A percentile compares a stretch with the other conserved stretches of the same genome.
These are phyloP conservation scores for Hypocryptadius cinnamomeus DNA, from an alignment of 2,113 vertebrate species.

Conservation along the genomic window DNA sequence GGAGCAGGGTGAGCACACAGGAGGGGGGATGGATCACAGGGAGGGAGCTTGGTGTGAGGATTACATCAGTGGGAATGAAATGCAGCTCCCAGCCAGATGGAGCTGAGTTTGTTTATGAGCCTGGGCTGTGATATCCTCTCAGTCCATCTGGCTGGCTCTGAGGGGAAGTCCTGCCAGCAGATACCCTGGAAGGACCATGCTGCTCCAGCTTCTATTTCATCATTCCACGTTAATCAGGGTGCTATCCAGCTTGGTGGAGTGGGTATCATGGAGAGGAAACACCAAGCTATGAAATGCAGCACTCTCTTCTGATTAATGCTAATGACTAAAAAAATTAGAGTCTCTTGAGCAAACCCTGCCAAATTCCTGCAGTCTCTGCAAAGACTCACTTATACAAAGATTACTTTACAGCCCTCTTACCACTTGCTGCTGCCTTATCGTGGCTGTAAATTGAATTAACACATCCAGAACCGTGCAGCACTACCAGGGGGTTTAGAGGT, in stretches of 20 bases:
- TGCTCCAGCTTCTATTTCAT: neutral
- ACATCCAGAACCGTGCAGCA: neutral
- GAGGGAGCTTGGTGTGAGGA: neutral
- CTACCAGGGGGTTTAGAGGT: neutral
- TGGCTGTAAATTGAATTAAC: neutral
- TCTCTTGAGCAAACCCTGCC: neutral
- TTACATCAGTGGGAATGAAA: neutral
- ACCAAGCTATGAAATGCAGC: neutral
- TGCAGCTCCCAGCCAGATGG: constrained; percentile 33
- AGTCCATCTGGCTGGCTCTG: neutral
- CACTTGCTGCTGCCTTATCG: neutral
- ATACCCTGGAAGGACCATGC: neutral
- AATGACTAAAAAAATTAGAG: neutral
- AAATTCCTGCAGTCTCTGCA: neutral
- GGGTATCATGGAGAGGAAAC: neutral
- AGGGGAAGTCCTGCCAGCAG: neutral
- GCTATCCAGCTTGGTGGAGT: neutral
- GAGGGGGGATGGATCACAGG: neutral
- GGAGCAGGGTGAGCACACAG: neutral
- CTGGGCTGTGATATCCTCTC: neutral
- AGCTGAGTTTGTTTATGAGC: neutral
- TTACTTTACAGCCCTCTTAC: neutral
- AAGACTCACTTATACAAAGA: neutral
- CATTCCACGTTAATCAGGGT: neutral
- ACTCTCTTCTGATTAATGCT: neutral